Percentiles rank a stretch among this genome's conserved stretches.
These are phyloP conservation scores for Paramisgurnus dabryanus DNA, from an alignment of 2,113 vertebrate species.

Conservation along the genomic window DNA sequence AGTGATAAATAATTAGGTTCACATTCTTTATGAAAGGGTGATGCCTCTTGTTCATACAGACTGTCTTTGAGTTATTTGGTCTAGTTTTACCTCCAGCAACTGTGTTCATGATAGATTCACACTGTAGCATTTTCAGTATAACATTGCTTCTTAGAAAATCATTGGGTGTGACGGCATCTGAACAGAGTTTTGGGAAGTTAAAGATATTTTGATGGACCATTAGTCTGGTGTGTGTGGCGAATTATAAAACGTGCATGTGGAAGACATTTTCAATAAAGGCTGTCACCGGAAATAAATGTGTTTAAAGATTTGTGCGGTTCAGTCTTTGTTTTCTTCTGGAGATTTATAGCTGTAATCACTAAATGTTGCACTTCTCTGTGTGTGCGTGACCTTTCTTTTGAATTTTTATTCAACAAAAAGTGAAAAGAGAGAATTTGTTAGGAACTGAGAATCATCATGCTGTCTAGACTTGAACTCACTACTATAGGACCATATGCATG, in stretches of 20 bases:
- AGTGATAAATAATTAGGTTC: too few relatives aligned
- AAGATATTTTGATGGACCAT: not conserved
- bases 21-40: too few relatives aligned
- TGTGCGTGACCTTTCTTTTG: not conserved
- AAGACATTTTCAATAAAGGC: not conserved
- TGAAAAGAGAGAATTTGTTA: slow-evolving; percentile 6
- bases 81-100: not conserved
- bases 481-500: not conserved
- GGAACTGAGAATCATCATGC: not conserved
- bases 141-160: not conserved
- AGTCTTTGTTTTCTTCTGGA: not conserved
- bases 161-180: not conserved
- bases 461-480: not conserved
- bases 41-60: not conserved
- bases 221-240: slow-evolving; percentile 23
- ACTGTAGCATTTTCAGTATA: not conserved
- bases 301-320: slow-evolving; percentile 11
- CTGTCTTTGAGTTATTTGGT: not conserved
- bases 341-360: slow-evolving; percentile 26
- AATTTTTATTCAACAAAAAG: not conserved
- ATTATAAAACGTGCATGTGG: not conserved
- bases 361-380: not conserved
- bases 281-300: slow-evolving; percentile 24
- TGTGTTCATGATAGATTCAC: slow-evolving; percentile 1
- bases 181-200: slow-evolving; percentile 1